Evolutionary conservation across 2,797 vertebrate species (phyloP).

Genomic region (Oceanodroma leucorhoa): DNA sequence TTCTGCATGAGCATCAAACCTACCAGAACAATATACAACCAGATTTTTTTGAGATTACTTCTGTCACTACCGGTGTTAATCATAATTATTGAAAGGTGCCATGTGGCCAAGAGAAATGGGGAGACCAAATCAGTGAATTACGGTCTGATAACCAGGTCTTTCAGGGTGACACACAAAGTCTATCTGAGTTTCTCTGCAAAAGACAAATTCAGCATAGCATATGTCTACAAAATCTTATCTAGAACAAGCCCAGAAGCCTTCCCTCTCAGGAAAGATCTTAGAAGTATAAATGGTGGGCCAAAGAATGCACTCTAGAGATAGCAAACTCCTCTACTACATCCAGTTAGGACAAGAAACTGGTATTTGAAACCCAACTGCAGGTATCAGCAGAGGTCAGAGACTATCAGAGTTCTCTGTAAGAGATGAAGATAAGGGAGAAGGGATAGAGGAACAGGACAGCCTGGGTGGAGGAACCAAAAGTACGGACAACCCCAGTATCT

Average conservation of each 20-base stretch:
- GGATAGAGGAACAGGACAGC: background rate
- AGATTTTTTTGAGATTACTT: background rate
- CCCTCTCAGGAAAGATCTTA: background rate
- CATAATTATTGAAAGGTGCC: background rate
- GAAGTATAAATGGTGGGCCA: background rate
- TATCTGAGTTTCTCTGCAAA: background rate
- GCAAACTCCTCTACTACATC: background rate
- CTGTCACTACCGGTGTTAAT: background rate
- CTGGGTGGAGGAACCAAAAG: background rate
- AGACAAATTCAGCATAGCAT: background rate
- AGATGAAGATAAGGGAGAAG: background rate
- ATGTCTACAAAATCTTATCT: background rate
- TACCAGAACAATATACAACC: background rate
- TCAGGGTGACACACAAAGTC: background rate
- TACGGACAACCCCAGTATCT: rapidly evolving
- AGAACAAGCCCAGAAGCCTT: background rate
- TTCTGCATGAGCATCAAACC: background rate
- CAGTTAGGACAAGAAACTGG: background rate
- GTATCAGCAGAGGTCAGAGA: background rate
- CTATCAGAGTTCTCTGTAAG: background rate
- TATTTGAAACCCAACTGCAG: background rate
- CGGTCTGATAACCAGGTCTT: background rate
- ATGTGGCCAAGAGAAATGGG: background rate
- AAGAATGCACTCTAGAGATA: background rate
- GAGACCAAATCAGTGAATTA: background rate